Evolutionary conservation across 2,888 invertebrate genomes (phyloP), one percentile per base, ranked within the genome.

Genomic region (Nomada flava): DNA sequence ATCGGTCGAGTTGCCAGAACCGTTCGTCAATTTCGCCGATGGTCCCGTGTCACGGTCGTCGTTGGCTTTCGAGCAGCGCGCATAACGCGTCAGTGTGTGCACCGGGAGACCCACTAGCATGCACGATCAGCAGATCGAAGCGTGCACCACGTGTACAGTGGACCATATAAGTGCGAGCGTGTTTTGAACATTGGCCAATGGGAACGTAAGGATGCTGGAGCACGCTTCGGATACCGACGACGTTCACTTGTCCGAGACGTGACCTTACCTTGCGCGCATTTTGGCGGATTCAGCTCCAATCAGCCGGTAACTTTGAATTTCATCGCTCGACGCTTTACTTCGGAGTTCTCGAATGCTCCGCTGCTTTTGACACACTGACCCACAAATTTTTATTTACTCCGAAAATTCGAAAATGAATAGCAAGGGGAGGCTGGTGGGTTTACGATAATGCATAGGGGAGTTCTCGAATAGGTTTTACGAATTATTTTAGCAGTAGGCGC

Each of bases 121-220:
- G 73, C 65, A 83, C 60, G 82, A 73, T 70, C 50, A 15, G 47
- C 73, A 53, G 60, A 50, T 83, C 76, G 81, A 60, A 70, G 64
- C 81, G 75, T 83, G 84, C 83, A 84, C 90, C 90, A 91, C 90
- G 90, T 91, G 91, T 77, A 80, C 83, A 83, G 89, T 89, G 89
- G 81, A 81, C 75, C 86, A 82, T 83, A 85, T 90, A 89, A 91
- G 86, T 89, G 89, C 85, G 83, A 83, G 88, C 82, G 87, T 79
- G 79, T 87, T 81, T 70, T 75, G 82, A 79, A 85, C 65, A 79
- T 79, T 84, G 83, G 83, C 90, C 89, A 91, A 90, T 91, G 84
- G 87, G 88, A 90, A 84, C 84, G 83, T 86, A 75, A 86, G 84
- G 89, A 90, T 88, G 87, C 87, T 88, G 86, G 75, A 74, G 71